Evolutionary conservation across 2,888 invertebrate species (phyloP).

Genomic region (Trachelus tabidus): DNA sequence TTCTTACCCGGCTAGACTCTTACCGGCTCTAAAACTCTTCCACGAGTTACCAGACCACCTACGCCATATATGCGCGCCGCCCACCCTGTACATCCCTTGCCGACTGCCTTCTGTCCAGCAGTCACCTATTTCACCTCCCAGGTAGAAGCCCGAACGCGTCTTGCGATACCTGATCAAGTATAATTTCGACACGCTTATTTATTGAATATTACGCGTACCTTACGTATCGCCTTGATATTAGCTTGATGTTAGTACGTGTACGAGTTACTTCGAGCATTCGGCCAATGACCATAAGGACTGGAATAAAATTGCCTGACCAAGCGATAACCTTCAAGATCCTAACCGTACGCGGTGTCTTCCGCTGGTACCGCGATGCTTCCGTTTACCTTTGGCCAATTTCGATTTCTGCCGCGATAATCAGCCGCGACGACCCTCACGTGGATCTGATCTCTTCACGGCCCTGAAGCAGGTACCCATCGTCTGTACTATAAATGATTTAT

Average conservation of each 20-base stretch:
- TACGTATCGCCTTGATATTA: background rate
- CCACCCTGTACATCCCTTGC: background rate
- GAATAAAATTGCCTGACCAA: background rate
- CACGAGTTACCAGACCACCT: constrained; percentile 22
- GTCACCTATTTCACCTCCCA: background rate
- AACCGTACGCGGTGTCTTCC: background rate
- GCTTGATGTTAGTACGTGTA: no score
- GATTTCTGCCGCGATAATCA: background rate
- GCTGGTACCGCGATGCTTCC: background rate
- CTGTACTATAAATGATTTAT: background rate
- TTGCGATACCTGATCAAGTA: background rate
- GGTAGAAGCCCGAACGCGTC: background rate
- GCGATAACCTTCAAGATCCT: background rate
- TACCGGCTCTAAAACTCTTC: background rate
- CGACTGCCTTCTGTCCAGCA: background rate
- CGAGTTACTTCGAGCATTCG: background rate
- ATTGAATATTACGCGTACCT: background rate
- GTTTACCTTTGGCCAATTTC: background rate
- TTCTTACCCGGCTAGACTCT: constrained; percentile 4
- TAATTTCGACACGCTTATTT: background rate
- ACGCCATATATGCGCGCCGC: constrained; percentile 4
- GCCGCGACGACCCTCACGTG: background rate
- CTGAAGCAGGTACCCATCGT: background rate
- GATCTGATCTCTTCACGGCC: background rate
- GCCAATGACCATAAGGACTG: background rate